Percentiles rank a stretch among this genome's conserved stretches.
Conservation (phyloP, 1,140 invertebrate species). For the Cydia pomonella region DNA sequence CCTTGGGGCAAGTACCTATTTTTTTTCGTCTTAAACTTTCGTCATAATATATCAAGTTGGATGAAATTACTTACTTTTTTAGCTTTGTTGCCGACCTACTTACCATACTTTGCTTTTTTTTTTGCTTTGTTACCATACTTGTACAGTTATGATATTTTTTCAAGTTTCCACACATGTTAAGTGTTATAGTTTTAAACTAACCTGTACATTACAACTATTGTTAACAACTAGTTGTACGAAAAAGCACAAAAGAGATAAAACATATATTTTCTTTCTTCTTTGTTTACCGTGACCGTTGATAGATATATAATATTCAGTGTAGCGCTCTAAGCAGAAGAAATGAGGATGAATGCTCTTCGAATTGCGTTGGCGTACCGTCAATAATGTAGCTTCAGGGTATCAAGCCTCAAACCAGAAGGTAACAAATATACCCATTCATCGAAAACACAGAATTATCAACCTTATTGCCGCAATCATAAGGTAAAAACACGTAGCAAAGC, state of each 20-base stretch:
- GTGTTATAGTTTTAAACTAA: too few species aligned
- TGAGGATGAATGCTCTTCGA: background rate
- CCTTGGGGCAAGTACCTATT: too few species aligned
- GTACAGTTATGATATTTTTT: too few species aligned
- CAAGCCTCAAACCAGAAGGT: background rate
- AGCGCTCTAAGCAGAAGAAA: background rate
- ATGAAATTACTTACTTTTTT: too few species aligned
- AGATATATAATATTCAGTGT: background rate
- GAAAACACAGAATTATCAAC: background rate
- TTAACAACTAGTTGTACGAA: too few species aligned
- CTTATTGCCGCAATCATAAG: background rate
- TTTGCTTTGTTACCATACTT: too few species aligned
- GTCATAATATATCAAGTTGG: too few species aligned
- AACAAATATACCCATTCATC: background rate
- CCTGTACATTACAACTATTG: too few species aligned
- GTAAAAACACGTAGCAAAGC: background rate
- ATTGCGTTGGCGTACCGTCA: background rate
- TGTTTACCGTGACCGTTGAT: background rate
- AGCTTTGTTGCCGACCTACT: too few species aligned
- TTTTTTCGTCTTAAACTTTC: too few species aligned
- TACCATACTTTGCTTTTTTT: too few species aligned
- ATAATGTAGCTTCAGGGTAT: conserved; percentile 1
- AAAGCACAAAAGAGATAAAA: background rate
- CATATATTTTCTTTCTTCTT: background rate
- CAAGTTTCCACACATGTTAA: too few species aligned